Percentiles rank a stretch among this genome's conserved stretches.
phyloP scores from a whole-genome alignment of 2,113 vertebrate species.

The Abramis brama region DNA sequence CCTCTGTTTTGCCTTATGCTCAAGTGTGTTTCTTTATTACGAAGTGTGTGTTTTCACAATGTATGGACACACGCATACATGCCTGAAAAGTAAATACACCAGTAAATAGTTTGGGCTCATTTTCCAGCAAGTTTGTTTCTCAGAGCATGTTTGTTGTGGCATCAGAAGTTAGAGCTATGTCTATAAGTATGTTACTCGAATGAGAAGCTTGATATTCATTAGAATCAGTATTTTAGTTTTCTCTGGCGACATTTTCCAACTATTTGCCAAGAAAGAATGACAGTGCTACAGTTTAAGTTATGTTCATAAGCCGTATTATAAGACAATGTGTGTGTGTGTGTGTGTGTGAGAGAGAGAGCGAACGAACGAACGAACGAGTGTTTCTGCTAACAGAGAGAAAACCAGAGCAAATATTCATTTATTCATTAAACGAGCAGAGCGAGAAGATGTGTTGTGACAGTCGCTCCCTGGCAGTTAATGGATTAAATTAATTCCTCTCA shows the following conservation, averaged over 20 bases:
- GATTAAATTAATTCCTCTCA: slow-evolving; percentile 76
- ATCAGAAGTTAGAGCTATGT: neutral
- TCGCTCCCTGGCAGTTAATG: slow-evolving; percentile 71
- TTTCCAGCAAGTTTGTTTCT: neutral
- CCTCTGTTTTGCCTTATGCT: slow-evolving; percentile 62
- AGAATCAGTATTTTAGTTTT: neutral
- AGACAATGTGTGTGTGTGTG: slow-evolving; percentile 13
- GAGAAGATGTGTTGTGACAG: slow-evolving; percentile 74
- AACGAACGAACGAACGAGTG: slow-evolving; percentile 41
- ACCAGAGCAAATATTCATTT: slow-evolving; percentile 80
- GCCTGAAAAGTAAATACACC: neutral
- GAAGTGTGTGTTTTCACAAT: slow-evolving; percentile 11
- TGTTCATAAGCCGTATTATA: neutral
- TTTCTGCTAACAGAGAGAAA: slow-evolving; percentile 62
- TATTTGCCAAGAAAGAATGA: neutral
- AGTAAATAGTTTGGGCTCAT: neutral
- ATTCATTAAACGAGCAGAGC: slow-evolving; percentile 78
- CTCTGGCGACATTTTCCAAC: neutral
- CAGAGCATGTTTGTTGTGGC: no score
- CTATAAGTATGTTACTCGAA: neutral
- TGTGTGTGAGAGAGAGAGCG: slow-evolving; percentile 58
- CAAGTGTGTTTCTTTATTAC: slow-evolving; percentile 43
- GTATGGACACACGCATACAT: neutral
- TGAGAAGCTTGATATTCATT: neutral
- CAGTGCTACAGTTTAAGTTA: slow-evolving; percentile 5